Percentiles rank a stretch among this genome's conserved stretches.
Evolutionary conservation across 2,113 vertebrate species (phyloP).

Genomic region (Pleuronectes platessa): DNA sequence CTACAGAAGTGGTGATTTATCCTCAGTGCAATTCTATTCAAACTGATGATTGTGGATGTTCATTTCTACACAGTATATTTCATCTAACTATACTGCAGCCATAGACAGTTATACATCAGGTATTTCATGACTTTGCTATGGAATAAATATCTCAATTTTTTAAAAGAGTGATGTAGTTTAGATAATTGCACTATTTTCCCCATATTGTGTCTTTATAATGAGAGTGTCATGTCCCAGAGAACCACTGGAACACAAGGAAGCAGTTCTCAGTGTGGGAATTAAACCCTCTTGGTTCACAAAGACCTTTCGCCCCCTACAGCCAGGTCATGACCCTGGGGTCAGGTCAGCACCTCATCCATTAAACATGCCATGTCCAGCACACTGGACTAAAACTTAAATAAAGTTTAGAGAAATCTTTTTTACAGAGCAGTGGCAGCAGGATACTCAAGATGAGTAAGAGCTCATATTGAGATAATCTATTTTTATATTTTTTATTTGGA

Average conservation of each 20-base stretch:
- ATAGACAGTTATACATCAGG: no score
- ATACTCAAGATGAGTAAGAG: slow-evolving; percentile 5
- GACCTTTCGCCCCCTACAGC: slow-evolving; percentile 49
- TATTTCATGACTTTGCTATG: no score
- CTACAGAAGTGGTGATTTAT: no score
- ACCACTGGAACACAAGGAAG: neutral
- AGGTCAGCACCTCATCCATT: slow-evolving; percentile 58
- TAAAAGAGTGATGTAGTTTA: no score
- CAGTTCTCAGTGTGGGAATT: slow-evolving; percentile 44
- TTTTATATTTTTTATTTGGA: slow-evolving; percentile 17
- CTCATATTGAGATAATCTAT: slow-evolving; percentile 20
- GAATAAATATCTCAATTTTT: no score
- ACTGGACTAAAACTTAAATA: neutral
- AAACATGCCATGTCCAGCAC: slow-evolving; percentile 17
- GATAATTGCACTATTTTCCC: no score
- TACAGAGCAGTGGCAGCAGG: neutral
- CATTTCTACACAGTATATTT: no score
- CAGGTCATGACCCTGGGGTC: slow-evolving; percentile 18
- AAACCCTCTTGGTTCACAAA: slow-evolving; percentile 33
- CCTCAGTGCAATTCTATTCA: no score
- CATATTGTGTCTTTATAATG: neutral
- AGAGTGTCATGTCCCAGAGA: neutral
- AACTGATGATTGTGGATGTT: no score
- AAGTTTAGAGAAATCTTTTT: slow-evolving; percentile 6
- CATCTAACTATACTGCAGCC: no score